phyloP scores from a whole-genome alignment of 2,797 vertebrate species.

The Mormyrops attenuatus region DNA sequence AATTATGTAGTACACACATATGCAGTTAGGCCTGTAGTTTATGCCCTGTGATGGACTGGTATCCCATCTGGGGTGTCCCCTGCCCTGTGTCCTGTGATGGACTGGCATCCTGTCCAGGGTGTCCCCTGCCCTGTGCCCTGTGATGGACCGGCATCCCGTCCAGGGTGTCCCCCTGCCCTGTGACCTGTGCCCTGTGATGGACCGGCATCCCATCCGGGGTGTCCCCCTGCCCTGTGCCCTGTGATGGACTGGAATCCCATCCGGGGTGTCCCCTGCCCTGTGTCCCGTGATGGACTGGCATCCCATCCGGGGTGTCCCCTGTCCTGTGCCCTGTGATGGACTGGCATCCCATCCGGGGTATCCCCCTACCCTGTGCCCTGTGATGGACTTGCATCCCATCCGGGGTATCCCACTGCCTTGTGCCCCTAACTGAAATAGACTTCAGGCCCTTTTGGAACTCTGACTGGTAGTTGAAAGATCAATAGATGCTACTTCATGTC shows the following conservation, averaged over 20 bases:
- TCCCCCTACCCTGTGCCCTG: neutral
- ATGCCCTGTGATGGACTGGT: too few species aligned
- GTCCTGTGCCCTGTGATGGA: neutral
- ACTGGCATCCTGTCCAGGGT: too few species aligned
- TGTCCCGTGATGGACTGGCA: neutral
- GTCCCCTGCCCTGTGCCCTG: neutral
- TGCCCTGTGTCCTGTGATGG: too few species aligned
- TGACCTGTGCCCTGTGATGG: neutral
- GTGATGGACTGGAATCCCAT: too few species aligned
- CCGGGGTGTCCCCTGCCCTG: neutral
- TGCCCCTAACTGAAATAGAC: neutral
- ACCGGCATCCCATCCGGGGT: neutral
- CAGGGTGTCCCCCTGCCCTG: neutral
- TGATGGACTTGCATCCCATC: too few species aligned
- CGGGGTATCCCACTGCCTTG: neutral
- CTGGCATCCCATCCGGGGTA: neutral
- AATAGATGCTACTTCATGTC: neutral
- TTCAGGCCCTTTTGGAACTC: neutral
- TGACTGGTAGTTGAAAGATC: neutral
- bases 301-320: neutral
- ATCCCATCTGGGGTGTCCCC: too few species aligned
- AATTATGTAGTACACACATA: too few species aligned
- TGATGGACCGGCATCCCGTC: neutral
- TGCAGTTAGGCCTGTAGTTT: too few species aligned
- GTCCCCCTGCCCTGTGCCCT: neutral